Evolutionary conservation across 2,113 vertebrate genomes (phyloP).

Genomic region (Mionectes macconnelli): DNA sequence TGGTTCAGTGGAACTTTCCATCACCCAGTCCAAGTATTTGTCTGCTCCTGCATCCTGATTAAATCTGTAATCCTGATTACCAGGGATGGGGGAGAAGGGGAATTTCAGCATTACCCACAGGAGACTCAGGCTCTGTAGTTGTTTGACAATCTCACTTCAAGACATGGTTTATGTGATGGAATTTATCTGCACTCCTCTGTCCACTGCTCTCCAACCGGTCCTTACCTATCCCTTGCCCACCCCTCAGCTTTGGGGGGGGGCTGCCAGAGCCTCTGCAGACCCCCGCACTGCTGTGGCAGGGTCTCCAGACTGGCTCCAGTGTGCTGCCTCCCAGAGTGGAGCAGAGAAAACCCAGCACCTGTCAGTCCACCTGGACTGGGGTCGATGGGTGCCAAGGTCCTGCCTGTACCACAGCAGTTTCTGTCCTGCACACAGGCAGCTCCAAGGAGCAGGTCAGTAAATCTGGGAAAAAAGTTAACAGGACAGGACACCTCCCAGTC

Average conservation of each 20-base stretch:
- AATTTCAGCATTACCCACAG: neutral
- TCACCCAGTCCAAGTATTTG: slow-evolving; percentile 59
- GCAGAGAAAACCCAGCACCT: rapidly evolving
- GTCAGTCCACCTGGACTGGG: rapidly evolving
- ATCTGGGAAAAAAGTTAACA: no score
- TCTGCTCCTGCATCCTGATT: slow-evolving; percentile 66
- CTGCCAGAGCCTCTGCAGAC: neutral
- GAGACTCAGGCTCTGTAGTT: neutral
- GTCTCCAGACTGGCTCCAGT: neutral
- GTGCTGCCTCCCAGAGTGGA: neutral
- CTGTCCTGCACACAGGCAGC: rapidly evolving
- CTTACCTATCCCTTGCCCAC: rapidly evolving
- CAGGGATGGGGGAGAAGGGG: neutral
- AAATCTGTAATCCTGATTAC: slow-evolving; percentile 47
- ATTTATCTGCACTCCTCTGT: neutral
- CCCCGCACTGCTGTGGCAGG: rapidly evolving
- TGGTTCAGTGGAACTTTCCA: slow-evolving; percentile 73
- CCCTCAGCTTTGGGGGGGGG: neutral
- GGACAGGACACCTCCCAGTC: neutral
- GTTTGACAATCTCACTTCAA: rapidly evolving
- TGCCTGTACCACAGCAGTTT: no score
- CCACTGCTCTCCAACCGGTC: neutral
- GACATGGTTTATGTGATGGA: rapidly evolving
- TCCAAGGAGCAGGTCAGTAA: neutral
- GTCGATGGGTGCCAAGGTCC: rapidly evolving